These are phyloP conservation scores for Elaphurus davidianus DNA, from an alignment of 2,113 vertebrate genomes.

Conservation along the genomic window DNA sequence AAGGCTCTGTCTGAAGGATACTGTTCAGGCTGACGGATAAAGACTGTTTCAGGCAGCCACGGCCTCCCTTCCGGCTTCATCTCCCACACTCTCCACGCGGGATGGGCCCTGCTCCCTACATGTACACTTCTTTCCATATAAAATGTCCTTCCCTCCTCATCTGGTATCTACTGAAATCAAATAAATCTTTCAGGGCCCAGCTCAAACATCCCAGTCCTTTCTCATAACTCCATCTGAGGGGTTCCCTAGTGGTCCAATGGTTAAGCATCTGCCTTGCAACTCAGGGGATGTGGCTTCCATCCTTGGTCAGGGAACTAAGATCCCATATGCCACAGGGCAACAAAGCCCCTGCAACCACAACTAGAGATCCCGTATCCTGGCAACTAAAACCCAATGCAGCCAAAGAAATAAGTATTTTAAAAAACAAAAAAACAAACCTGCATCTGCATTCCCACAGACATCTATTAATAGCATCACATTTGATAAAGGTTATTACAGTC, in stretches of 20 bases:
- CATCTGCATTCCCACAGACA: not conserved
- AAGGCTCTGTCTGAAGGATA: not conserved
- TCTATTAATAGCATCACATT: not conserved
- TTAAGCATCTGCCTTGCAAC: not conserved
- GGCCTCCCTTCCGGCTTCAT: not conserved
- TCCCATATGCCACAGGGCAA: not conserved
- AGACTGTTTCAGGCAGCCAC: not conserved
- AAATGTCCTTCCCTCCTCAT: not conserved
- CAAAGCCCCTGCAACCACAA: not conserved
- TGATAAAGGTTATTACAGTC: not conserved
- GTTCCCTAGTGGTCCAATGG: not conserved
- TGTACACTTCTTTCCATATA: not conserved
- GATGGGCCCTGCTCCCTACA: not conserved
- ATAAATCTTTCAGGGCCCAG: not conserved
- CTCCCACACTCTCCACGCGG: accelerated
- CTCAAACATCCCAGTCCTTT: not conserved
- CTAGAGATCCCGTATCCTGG: not conserved
- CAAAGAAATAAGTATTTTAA: not conserved
- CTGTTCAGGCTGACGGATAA: not conserved
- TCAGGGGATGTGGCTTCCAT: not conserved
- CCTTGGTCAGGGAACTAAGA: not conserved
- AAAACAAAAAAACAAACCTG: not conserved
- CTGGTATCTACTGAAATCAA: not conserved
- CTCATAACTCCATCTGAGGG: not conserved
- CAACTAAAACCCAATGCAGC: not conserved